Percentiles rank a stretch among this genome's conserved stretches.
Conservation (phyloP, 2,797 vertebrate species). For the Pogoniulus pusillus region DNA sequence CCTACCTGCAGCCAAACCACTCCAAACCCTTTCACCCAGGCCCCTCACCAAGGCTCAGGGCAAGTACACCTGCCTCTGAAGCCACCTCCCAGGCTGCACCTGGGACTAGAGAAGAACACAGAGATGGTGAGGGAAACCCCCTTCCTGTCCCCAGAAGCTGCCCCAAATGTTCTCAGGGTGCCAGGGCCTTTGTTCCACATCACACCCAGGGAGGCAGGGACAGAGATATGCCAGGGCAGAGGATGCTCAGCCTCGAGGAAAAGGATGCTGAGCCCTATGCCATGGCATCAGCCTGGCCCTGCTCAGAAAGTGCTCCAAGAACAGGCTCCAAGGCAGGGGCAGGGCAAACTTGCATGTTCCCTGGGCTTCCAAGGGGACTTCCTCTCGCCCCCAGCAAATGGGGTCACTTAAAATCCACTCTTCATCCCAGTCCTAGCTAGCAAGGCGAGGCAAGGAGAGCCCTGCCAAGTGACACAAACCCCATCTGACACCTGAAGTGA, state of each 20-base stretch:
- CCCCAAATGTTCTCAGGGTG: neutral
- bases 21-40: neutral
- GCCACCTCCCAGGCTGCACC: neutral
- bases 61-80: neutral
- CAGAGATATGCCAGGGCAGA: neutral
- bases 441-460: fast-evolving
- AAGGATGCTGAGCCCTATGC: neutral
- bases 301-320: neutral
- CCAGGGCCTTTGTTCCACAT: fast-evolving
- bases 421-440: neutral
- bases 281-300: neutral
- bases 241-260: neutral
- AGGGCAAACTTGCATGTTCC: neutral
- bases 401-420: neutral
- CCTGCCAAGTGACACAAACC: neutral
- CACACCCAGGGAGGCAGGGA: neutral
- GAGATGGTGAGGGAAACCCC: neutral
- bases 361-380: neutral
- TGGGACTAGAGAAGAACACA: fast-evolving
- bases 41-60: fast-evolving
- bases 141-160: neutral
- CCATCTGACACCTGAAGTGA: constrained; percentile 43
- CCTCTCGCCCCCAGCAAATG: neutral
- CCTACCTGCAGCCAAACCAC: neutral
- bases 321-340: neutral